A percentile compares a stretch with the other conserved stretches of the same genome.
These are phyloP conservation scores for Archaeoteleia sp. DNA, from an alignment of 2,888 invertebrate genomes.

Conservation along the genomic window DNA sequence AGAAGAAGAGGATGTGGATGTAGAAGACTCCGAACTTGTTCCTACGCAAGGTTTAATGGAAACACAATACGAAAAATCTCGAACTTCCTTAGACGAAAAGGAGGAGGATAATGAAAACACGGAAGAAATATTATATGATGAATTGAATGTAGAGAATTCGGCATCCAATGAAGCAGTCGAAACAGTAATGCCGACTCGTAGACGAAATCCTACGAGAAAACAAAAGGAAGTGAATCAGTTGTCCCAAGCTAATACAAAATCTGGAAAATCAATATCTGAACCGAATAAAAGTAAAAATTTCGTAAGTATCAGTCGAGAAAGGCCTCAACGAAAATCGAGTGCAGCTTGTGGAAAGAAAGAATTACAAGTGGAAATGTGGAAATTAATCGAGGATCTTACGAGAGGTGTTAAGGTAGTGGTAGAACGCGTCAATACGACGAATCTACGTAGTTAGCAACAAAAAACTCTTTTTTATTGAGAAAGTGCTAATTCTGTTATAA, in stretches of 20 bases:
- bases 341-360: slow-evolving; percentile 8
- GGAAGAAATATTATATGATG: not conserved
- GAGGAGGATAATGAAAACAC: not conserved
- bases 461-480: not conserved
- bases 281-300: slow-evolving; percentile 2
- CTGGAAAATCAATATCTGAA: slow-evolving; percentile 4
- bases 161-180: not conserved
- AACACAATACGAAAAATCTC: not conserved
- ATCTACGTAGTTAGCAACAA: slow-evolving; percentile 54
- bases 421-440: slow-evolving; percentile 63
- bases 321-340: slow-evolving; percentile 2
- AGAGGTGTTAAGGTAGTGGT: slow-evolving; percentile 69
- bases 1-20: too few relatives aligned
- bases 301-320: not conserved
- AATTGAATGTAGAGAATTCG: slow-evolving; percentile 2
- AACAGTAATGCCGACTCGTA: not conserved
- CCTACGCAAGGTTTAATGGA: not conserved
- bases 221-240: slow-evolving; percentile 29
- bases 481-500: slow-evolving; percentile 3
- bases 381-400: slow-evolving; percentile 69
- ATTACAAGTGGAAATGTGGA: slow-evolving; percentile 64
- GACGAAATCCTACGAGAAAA: slow-evolving; percentile 11
- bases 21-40: too few relatives aligned
- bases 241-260: slow-evolving; percentile 7
- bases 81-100: not conserved